Evolutionary conservation across 2,888 invertebrate species (phyloP), one percentile per base, ranked within the genome.

Genomic region (Torymus texanus): DNA sequence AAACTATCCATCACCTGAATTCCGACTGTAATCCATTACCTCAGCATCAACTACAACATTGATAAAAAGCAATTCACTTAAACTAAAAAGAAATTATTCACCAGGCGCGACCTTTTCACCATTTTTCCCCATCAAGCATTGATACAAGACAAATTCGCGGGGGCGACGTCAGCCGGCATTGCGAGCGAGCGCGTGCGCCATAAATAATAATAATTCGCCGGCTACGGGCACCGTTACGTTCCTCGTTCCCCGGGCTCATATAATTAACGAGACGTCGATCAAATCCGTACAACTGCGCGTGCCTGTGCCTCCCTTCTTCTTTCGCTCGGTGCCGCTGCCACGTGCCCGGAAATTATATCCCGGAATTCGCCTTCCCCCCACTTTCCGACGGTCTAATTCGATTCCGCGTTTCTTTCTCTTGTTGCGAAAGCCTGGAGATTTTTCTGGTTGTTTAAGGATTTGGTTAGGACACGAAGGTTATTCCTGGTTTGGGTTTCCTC

Each of bases 241-340:
- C 68, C 68, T 68, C 73, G 58, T 51, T 59, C 72, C 73, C 63
- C 16, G 50, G 62, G 61, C 71, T 29, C 65, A 56, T 81, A 81
- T 78, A 81, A 81, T 81, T 81, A 81, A 81, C 78, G 66, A 81
- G 81, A 75, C 75, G 81, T 78, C 81, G 78, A 78, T 81, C 81
- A 81, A 80, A 70, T 70, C 65, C 56, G 11, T 55, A n/a, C 67
- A 11, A 24, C n/a, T 24, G 50, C 24, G n/a, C 74, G 18, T 14
- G 50, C 50, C 50, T 50, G 24, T 58, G 74, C 75, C 18, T 74
- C 63, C 73, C 61, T 14, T 14, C 21, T 50, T 72, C 75, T 50
- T 79, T 59, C 5, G 62, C 24, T 41, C n/a, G 5, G 51, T 13
- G 18, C 21, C 50, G 4, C 59, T 53, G 14, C 41, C 21, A 41